Percentiles rank a stretch among this genome's conserved stretches.
phyloP scores from a whole-genome alignment of 2,113 vertebrate species.

The Theropithecus gelada region DNA sequence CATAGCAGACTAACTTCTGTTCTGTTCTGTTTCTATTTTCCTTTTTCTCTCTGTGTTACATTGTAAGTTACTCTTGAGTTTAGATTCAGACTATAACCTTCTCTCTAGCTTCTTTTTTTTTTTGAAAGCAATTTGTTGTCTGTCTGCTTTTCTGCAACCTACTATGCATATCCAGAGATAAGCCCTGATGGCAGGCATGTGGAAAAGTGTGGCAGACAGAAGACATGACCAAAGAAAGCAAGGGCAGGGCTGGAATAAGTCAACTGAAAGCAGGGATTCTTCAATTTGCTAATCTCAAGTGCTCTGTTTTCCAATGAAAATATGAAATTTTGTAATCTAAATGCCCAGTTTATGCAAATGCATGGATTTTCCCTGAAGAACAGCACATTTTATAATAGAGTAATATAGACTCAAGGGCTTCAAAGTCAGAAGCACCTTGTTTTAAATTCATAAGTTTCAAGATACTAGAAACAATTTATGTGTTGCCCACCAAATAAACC shows the following conservation, averaged over 20 bases:
- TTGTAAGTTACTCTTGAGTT: constrained; percentile 40
- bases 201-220: neutral
- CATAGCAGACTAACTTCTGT: constrained; percentile 68
- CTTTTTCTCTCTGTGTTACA: neutral
- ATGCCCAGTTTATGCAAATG: neutral
- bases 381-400: neutral
- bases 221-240: neutral
- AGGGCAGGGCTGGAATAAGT: neutral
- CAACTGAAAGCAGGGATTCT: neutral
- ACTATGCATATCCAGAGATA: neutral
- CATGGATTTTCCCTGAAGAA: neutral
- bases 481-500: neutral
- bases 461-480: neutral
- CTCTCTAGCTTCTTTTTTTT: neutral
- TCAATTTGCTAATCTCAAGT: neutral
- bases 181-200: neutral
- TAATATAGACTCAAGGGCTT: neutral
- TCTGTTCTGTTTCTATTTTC: constrained; percentile 52
- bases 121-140: constrained; percentile 42
- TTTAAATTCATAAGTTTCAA: neutral
- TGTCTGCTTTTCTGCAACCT: neutral
- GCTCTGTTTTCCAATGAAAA: neutral
- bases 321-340: constrained; percentile 14
- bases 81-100: constrained; percentile 30
- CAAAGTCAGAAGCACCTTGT: neutral